These are phyloP conservation scores for Tetragonula clypearis DNA, from an alignment of 1,140 invertebrate species.

Conservation along the genomic window DNA sequence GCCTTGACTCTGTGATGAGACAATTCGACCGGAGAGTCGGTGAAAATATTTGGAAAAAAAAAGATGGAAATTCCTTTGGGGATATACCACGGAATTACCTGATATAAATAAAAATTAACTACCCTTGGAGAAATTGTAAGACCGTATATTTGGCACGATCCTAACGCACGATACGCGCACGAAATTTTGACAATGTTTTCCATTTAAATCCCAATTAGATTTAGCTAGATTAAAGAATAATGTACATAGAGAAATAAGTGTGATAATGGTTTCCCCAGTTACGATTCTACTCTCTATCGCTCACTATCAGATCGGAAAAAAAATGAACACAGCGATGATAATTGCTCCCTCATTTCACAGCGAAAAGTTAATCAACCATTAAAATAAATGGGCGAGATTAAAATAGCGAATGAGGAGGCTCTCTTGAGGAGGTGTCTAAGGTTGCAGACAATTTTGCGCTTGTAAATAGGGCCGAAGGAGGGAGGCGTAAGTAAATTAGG, in stretches of 20 bases:
- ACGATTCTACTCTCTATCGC: too few species aligned
- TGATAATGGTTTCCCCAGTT: background rate
- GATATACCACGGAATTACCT: too few species aligned
- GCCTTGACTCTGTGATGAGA: background rate
- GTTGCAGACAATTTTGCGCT: slow-evolving; percentile 75
- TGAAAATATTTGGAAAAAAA: background rate
- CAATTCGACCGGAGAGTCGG: background rate
- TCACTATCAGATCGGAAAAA: too few species aligned
- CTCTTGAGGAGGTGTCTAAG: background rate
- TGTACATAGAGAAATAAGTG: background rate
- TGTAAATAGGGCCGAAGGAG: slow-evolving; percentile 77
- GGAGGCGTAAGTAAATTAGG: slow-evolving; percentile 80
- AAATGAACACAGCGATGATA: background rate
- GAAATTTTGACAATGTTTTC: background rate
- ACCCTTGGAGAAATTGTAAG: background rate
- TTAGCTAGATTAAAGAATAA: background rate
- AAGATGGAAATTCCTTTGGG: background rate
- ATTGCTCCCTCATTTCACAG: background rate
- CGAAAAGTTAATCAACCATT: background rate
- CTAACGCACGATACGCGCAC: background rate
- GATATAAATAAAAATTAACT: background rate
- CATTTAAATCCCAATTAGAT: background rate
- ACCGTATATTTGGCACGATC: background rate
- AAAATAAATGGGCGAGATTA: slow-evolving; percentile 8
- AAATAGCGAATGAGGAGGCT: background rate